Percentiles rank a stretch among this genome's conserved stretches.
phyloP scores from a whole-genome alignment of 2,113 vertebrate species.

The Pelodiscus sinensis region DNA sequence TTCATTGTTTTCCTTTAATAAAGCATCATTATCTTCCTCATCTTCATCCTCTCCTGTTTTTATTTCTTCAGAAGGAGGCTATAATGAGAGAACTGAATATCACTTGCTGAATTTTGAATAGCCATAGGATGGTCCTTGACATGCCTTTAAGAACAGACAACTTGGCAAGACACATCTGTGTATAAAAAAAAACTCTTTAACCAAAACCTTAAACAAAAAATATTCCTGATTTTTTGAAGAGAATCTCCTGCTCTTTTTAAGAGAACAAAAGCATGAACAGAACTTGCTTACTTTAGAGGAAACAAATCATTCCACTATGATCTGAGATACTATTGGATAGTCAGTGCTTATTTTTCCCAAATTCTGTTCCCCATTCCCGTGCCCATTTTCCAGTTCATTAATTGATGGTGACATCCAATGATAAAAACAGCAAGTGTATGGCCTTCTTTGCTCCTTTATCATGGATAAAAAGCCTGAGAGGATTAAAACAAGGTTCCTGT shows the following conservation, averaged over 20 bases:
- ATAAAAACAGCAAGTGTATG: not conserved
- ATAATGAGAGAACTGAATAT: conserved; percentile 69
- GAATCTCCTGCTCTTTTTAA: not conserved
- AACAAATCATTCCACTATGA: not conserved
- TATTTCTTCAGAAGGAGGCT: conserved; percentile 98
- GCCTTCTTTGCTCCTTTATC: not conserved
- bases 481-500: not conserved
- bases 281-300: not conserved
- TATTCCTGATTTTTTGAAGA: not conserved
- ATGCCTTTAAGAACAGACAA: not conserved
- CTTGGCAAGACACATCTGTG: not conserved
- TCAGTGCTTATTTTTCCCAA: not conserved
- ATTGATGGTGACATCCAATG: not conserved
- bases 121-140: not conserved
- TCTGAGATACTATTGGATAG: rapidly evolving
- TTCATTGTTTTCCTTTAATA: conserved; percentile 97
- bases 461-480: not conserved
- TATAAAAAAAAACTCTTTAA: not conserved
- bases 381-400: not conserved
- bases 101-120: conserved; percentile 39
- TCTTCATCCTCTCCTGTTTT: conserved; percentile 98
- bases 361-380: not conserved
- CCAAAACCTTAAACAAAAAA: not conserved
- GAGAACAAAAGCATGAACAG: not conserved
- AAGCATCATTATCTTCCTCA: conserved; percentile 97